These are phyloP conservation scores for Dendrolimus punctatus DNA, from an alignment of 1,140 invertebrate genomes.

Conservation along the genomic window DNA sequence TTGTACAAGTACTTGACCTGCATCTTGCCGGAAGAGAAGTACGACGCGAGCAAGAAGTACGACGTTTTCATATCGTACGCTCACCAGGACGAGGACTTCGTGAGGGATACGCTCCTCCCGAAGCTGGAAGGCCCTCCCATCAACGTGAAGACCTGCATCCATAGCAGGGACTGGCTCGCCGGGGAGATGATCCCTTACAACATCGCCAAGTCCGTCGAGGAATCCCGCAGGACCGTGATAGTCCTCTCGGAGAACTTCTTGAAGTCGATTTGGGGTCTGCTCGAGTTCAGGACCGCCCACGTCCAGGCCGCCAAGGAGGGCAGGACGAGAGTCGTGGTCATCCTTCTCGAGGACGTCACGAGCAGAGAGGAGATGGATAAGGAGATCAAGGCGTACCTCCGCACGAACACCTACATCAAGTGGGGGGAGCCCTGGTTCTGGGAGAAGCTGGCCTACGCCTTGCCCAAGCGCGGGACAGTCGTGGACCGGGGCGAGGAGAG, in stretches of 20 bases:
- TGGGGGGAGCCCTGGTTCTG: conserved; percentile 92
- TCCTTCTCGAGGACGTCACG: conserved; percentile 84
- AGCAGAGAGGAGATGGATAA: conserved; percentile 77
- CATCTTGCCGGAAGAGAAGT: background rate
- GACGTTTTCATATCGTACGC: conserved; percentile 11
- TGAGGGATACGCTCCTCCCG: background rate
- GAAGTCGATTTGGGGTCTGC: conserved; percentile 86
- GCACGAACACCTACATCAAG: conserved; percentile 89
- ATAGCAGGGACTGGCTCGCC: conserved; percentile 11
- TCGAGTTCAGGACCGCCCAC: conserved; percentile 89
- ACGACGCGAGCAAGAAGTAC: conserved; percentile 3
- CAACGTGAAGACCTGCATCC: conserved; percentile 8
- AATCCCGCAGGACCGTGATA: conserved; percentile 86
- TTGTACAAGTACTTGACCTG: background rate
- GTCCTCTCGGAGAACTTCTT: conserved; percentile 88
- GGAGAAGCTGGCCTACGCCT: conserved; percentile 84
- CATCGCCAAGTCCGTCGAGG: conserved; percentile 76
- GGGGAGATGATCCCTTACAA: conserved; percentile 11
- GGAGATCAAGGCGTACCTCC: conserved; percentile 84
- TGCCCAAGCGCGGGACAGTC: conserved; percentile 37
- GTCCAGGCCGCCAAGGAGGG: conserved; percentile 79
- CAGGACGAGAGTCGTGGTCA: conserved; percentile 79
- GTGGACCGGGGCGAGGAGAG: too few species aligned
- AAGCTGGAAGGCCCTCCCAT: conserved; percentile 2
- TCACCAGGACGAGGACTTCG: conserved; percentile 6